Evolutionary conservation across 1,140 invertebrate genomes (phyloP), one percentile per base, ranked within the genome.

Genomic region (Diorhabda carinulata): DNA sequence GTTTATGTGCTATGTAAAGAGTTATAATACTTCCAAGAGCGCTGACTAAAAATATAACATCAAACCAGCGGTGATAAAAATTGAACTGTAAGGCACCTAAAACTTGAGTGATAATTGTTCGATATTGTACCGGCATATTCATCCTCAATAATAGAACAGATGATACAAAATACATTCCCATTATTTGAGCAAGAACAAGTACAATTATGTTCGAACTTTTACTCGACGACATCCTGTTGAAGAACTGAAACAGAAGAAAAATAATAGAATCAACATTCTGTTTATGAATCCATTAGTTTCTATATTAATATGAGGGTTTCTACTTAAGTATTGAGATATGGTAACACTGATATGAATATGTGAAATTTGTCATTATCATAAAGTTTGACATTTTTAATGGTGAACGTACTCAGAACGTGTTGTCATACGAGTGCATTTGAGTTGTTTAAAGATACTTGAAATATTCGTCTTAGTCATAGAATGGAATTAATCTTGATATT

Each of bases 91-190:
- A 83, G 81, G 98, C 97, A 5, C 98, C 98, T 0, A 99, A 83
- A 0, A 99, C 97, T 86, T 99, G 93, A 0, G 97, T 99, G 68
- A 99, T 98, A 70, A 99, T 99, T 57, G 91, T 91, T 42, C 97
- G 86, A 81, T 99, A 99, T 82, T 99, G 96, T 0, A 92, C 87
- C 5, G 98, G 98, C 96, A 99, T 98, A 82, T 99, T 99, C 98
- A 99, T 99, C 61, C 98, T 84, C 90, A 99, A 97, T 44, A 99
- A 82, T 9, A 99, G 84, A 0, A 99, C 97, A 25, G 95, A 98
- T 2, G 97, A 99, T 43, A 98, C 94, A 85, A 99, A 99, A 82
- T 99, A 99, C 98, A 99, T 99, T 9, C 98, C 98, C 98, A 99
- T 99, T 73, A 99, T 95, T 85, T 99, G 96, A 10, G 97, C 97